phyloP scores from a whole-genome alignment of 2,888 invertebrate genomes.

The Cremastobaeus sp. region DNA sequence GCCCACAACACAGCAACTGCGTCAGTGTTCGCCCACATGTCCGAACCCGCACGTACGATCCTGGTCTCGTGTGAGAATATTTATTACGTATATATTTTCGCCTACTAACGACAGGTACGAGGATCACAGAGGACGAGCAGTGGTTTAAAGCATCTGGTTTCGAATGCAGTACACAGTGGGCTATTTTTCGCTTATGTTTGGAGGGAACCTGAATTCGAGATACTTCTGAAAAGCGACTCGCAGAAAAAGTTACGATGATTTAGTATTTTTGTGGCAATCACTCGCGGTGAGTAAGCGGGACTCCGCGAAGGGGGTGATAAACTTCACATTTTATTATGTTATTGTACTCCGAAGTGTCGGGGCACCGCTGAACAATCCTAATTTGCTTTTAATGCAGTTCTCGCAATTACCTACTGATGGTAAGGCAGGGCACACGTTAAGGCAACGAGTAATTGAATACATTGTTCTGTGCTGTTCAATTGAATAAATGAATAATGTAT shows the following conservation, averaged over 20 bases:
- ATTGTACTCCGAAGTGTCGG: not conserved
- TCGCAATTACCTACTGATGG: conserved; percentile 16
- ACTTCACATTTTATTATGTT: too few species aligned
- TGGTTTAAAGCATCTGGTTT: conserved; percentile 23
- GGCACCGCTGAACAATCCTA: too few species aligned
- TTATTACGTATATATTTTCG: conserved; percentile 58
- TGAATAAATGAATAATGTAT: conserved; percentile 48
- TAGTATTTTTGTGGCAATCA: too few species aligned
- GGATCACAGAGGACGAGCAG: not conserved
- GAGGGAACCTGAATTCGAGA: not conserved
- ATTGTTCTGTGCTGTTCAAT: conserved; percentile 12
- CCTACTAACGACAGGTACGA: conserved; percentile 52
- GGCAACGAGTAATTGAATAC: conserved; percentile 27
- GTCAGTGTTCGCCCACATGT: conserved; percentile 50
- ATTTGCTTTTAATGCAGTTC: not conserved
- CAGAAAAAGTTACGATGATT: not conserved
- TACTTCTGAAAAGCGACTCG: not conserved
- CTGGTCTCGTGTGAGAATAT: conserved; percentile 46
- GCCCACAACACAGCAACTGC: conserved; percentile 30
- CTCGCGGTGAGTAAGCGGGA: too few species aligned
- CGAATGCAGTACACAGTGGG: conserved; percentile 17
- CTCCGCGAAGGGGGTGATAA: too few species aligned
- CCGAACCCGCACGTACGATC: conserved; percentile 28
- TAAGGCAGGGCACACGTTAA: conserved; percentile 22
- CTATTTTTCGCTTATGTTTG: not conserved